Percentiles rank a stretch among this genome's conserved stretches.
phyloP scores from a whole-genome alignment of 2,113 vertebrate genomes.

The human (Homo sapiens) region GRCh38 chr6:71293001-71293500 shows the following conservation, averaged over 20 bases:
- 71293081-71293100: neutral
- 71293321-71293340: constrained; percentile 98
- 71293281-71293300: constrained; percentile 86
- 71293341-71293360: constrained; percentile 98
- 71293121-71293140: neutral
- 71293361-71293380: constrained; percentile 98
- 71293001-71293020: neutral
- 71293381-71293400: constrained; percentile 81
- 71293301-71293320: constrained; percentile 87
- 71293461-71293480: neutral
- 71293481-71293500: neutral
- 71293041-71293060: constrained; percentile 14
- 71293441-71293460: constrained; percentile 14
- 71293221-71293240: constrained; percentile 45
- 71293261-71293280: constrained; percentile 39
- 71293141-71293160: neutral
- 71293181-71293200: neutral
- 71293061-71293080: constrained; percentile 16
- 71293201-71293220: neutral
- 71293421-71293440: neutral
- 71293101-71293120: neutral
- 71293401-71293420: constrained; percentile 20
- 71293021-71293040: neutral
- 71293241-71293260: neutral
- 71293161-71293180: neutral